Percentiles rank a stretch among this genome's conserved stretches.
These are phyloP conservation scores for Microplitis demolitor DNA, from an alignment of 1,140 invertebrate species.

Conservation along the genomic window DNA sequence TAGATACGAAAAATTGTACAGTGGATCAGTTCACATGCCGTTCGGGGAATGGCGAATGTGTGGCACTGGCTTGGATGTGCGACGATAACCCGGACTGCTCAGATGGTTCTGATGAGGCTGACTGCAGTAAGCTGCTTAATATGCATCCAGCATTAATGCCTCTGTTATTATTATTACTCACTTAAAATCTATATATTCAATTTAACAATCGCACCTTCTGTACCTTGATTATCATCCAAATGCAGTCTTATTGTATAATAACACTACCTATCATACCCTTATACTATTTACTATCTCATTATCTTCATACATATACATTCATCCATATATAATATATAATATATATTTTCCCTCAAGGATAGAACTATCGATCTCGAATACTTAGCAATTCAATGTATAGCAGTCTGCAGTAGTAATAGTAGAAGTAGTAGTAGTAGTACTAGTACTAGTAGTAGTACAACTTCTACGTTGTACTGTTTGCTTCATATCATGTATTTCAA, in stretches of 20 bases:
- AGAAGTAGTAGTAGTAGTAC: no score
- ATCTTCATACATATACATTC: no score
- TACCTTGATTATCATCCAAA: not conserved
- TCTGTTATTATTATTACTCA: not conserved
- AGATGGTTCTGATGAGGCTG: slow-evolving; percentile 85
- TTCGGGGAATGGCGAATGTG: slow-evolving; percentile 78
- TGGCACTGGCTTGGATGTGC: slow-evolving; percentile 90
- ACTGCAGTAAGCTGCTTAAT: slow-evolving; percentile 79
- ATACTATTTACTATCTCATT: not conserved
- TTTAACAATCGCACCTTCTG: not conserved
- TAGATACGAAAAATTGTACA: slow-evolving; percentile 79
- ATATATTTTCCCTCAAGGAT: no score
- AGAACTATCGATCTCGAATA: not conserved
- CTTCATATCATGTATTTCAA: not conserved
- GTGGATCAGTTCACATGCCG: slow-evolving; percentile 87
- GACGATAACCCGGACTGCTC: slow-evolving; percentile 86
- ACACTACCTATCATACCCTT: not conserved
- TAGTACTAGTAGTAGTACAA: no score
- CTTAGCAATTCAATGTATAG: not conserved
- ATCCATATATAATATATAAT: no score
- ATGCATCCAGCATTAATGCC: slow-evolving; percentile 32
- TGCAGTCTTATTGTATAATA: not conserved
- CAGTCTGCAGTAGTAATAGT: not conserved
- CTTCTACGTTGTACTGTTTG: not conserved
- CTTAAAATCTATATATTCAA: not conserved